phyloP scores from a whole-genome alignment of 2,888 invertebrate genomes.

The Brachynemurus nebulosus region DNA sequence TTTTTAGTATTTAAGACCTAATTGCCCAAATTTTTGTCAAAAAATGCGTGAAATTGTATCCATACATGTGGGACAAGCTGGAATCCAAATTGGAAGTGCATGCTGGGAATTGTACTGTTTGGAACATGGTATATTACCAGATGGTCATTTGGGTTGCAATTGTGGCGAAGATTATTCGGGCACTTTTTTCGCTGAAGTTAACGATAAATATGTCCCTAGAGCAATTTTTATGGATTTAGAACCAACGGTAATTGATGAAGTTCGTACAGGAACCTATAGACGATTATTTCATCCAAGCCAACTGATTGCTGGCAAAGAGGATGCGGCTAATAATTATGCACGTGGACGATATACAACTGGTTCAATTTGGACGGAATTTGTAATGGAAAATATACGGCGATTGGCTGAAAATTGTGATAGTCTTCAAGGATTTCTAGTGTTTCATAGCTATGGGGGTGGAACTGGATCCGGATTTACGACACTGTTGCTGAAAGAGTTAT shows the following conservation, averaged over 20 bases:
- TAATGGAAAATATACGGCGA: constrained; percentile 47
- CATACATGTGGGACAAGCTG: not conserved
- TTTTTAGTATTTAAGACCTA: no score
- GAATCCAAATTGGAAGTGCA: not conserved
- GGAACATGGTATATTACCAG: not conserved
- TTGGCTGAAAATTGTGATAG: constrained; percentile 46
- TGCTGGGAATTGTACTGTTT: not conserved
- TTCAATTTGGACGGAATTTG: not conserved
- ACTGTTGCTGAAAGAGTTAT: constrained; percentile 47
- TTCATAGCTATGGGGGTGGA: constrained; percentile 46
- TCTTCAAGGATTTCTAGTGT: constrained; percentile 44
- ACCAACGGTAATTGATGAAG: not conserved
- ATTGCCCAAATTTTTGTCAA: no score
- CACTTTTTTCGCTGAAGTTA: no score
- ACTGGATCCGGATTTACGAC: constrained; percentile 52
- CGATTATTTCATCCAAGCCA: not conserved
- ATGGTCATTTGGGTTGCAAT: not conserved
- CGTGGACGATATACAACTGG: constrained; percentile 3
- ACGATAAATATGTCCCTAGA: not conserved
- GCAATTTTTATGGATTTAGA: constrained; percentile 2
- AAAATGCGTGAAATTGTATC: not conserved
- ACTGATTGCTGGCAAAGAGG: constrained; percentile 2
- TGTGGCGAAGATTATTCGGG: not conserved
- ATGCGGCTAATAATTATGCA: constrained; percentile 4
- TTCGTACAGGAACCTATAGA: not conserved